Evolutionary conservation across 2,888 invertebrate genomes (phyloP), one percentile per base, ranked within the genome.

Genomic region (Pammene aurita): DNA sequence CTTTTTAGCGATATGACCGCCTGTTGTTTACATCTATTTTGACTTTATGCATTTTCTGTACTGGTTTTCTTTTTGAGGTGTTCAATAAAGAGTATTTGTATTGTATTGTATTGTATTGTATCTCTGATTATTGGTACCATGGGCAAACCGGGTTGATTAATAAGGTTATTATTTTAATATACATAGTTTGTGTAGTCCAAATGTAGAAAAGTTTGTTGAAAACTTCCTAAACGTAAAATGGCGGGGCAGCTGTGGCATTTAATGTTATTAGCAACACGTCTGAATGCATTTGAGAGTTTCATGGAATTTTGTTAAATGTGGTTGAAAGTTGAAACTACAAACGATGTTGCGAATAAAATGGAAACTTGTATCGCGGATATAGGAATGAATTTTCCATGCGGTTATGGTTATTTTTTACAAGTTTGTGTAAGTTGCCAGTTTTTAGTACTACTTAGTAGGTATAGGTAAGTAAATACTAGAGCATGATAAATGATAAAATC

Each of bases 321-420:
- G 66, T 42, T 14, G 66, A 58, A 66, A 58, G 66, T 42, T 14
- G 66, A 58, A 66, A 58, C 66, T 50, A 58, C 46, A 34, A 50
- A 41, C 41, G 11, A 55, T 38, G 35, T 62, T 14, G 16, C 41
- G 35, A 50, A 52, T 67, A 67, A 62, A 67, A 10, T 61, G 44
- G 16, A 44, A 63, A 68, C 63, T 52, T 50, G 7, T 48, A 14
- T 56, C 26, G 46, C 13, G 38, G 46, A 35, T 67, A 62, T 62
- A 41, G 18, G n/a, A 62, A 48, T 7, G 55, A 26, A n/a, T 54
- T 14, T 61, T 34, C 44, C 34, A 38, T 11, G 34, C 60, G 10
- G 56, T 42, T 56, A 16, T 6, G 46, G 56, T n/a, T n/a, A n/a
- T n/a, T n/a, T 57, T 42, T 46, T 52, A 50, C 26, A n/a, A 10